phyloP scores from a whole-genome alignment of 1,140 invertebrate genomes.

The Drepana arcuata region DNA sequence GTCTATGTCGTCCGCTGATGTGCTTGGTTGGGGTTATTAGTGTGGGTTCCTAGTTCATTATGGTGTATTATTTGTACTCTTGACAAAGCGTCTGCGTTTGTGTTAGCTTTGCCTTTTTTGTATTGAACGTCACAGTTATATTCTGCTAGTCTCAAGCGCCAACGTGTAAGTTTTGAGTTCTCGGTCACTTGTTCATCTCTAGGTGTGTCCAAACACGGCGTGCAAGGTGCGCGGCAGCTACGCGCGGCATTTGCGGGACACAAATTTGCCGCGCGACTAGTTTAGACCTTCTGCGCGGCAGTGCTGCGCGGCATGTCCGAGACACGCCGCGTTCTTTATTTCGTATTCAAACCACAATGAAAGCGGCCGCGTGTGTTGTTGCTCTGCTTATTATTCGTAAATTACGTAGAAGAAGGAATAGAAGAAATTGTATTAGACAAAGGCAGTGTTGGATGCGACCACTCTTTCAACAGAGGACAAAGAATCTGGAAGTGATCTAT shows the following conservation, averaged over 20 bases:
- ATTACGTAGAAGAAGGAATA: slow-evolving; percentile 6
- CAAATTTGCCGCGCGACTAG: slow-evolving; percentile 3
- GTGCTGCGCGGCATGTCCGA: slow-evolving; percentile 2
- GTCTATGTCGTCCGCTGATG: slow-evolving; percentile 4
- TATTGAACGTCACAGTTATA: slow-evolving; percentile 11
- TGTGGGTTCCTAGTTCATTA: neutral
- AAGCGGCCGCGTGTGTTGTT: slow-evolving; percentile 4
- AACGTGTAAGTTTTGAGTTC: slow-evolving; percentile 12
- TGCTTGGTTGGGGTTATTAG: slow-evolving; percentile 7
- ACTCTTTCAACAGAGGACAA: slow-evolving; percentile 4
- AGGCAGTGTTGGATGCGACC: slow-evolving; percentile 5
- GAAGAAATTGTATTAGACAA: slow-evolving; percentile 2
- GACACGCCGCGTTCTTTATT: slow-evolving; percentile 4
- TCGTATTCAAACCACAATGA: slow-evolving; percentile 3
- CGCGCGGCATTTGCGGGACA: slow-evolving; percentile 3
- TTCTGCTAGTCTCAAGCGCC: slow-evolving; percentile 13
- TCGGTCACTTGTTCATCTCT: too few species aligned
- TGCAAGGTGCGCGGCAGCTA: slow-evolving; percentile 1
- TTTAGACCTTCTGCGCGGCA: slow-evolving; percentile 4
- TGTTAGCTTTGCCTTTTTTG: slow-evolving; percentile 14
- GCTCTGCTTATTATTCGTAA: slow-evolving; percentile 2
- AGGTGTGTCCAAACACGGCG: slow-evolving; percentile 6
- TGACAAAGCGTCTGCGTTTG: slow-evolving; percentile 8
- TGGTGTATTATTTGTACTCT: slow-evolving; percentile 2
- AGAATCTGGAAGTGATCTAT: slow-evolving; percentile 3